Evolutionary conservation across 2,113 vertebrate species (phyloP), one percentile per base, ranked within the genome.

Genomic region (Calidris pygmaea): DNA sequence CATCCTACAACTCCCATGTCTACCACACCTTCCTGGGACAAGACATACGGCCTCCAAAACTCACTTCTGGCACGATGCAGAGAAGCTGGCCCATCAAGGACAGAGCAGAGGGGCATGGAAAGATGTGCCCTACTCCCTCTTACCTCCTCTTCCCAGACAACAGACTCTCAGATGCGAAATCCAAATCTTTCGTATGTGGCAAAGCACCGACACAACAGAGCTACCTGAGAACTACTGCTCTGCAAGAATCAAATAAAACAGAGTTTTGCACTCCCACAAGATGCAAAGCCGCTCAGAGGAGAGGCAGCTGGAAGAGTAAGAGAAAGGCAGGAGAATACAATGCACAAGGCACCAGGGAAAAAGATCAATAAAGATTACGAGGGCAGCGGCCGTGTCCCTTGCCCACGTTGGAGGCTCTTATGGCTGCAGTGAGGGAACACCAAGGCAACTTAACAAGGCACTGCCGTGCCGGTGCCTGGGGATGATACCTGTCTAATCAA

Each of bases 281-380:
- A 87, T 63, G 85, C 67, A 78, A 91, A 96, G 71, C 90, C 2
- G 5, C 83, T 95, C 76, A 75, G 72, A 63, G 37, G 73, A 77
- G 32, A 82, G 80, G 62, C 48, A 93, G 77, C 39, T 90, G 35
- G 71, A 93, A 94, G n/a, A 95, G 74, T 0, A 83, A 90, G 87
- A 90, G 76, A 93, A 96, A 89, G 29, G 62, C 35, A 85, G 59
- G 48, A 82, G 60, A 95, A 93, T 47, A 93, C 82, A 95, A 95
- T 70, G 91, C 62, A 72, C 3, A 5, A 85, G 76, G 90, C 77
- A 95, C 60, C 70, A 53, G 80, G 74, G 62, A 73, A 87, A 87
- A 86, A 96, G 92, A 95, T 97, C 96, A 95, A 88, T 96, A 87
- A 80, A 94, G 97, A 96, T 97, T 93, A 97, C 5, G 34, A 87